Evolutionary conservation across 2,888 invertebrate genomes (phyloP).

Genomic region (Aleiodes leptofemur): DNA sequence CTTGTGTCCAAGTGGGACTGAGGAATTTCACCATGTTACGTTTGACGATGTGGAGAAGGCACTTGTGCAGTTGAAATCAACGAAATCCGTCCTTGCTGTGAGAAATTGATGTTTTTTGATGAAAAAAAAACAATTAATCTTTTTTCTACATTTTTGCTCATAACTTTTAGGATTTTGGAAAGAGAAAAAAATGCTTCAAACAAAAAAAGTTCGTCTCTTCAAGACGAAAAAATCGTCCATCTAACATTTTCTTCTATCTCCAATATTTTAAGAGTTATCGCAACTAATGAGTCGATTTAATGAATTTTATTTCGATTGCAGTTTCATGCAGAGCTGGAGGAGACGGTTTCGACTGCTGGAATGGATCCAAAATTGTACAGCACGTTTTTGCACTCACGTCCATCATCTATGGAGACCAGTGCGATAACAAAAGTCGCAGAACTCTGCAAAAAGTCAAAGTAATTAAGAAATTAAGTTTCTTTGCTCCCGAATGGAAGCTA

Average conservation of each 20-base stretch:
- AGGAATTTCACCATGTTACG: conserved; percentile 82
- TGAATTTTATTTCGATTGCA: conserved; percentile 68
- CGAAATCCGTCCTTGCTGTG: conserved; percentile 82
- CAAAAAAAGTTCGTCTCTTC: not conserved
- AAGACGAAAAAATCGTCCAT: no score
- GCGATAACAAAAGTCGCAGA: conserved; percentile 80
- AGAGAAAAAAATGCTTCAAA: not conserved
- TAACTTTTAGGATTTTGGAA: not conserved
- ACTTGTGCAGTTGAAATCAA: conserved; percentile 78
- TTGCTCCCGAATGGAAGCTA: no score
- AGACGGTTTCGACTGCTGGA: conserved; percentile 60
- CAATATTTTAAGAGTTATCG: no score
- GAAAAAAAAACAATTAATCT: not conserved
- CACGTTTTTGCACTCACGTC: conserved; percentile 81
- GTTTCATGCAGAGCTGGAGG: conserved; percentile 85
- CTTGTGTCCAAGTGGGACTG: conserved; percentile 82
- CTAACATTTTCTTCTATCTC: no score
- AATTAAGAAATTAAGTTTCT: conserved; percentile 53
- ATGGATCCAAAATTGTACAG: conserved; percentile 79
- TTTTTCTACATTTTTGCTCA: not conserved
- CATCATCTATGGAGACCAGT: conserved; percentile 81
- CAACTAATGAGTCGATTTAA: not conserved
- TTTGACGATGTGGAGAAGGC: conserved; percentile 78
- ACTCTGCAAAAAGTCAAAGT: conserved; percentile 79
- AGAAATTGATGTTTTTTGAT: conserved; percentile 56